Conservation (phyloP, 1,140 invertebrate species). For the Nixonia krombeini region DNA sequence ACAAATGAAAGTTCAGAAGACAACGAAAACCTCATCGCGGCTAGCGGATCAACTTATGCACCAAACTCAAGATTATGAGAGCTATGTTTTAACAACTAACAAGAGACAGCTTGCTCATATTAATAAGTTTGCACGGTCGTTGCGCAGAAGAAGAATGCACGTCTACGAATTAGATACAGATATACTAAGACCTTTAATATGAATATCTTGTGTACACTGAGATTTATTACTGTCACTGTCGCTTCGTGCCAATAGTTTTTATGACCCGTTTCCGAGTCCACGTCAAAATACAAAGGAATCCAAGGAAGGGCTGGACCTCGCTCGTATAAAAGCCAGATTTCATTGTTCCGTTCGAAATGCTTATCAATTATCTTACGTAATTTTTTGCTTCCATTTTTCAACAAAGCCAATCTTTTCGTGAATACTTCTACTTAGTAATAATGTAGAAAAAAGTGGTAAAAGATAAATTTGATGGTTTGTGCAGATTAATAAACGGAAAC, state of each 20-base stretch:
- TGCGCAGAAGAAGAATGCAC: constrained; percentile 52
- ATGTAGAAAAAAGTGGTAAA: no score
- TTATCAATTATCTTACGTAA: no score
- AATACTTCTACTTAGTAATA: no score
- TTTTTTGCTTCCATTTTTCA: no score
- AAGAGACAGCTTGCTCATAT: constrained; percentile 31
- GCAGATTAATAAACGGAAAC: no score
- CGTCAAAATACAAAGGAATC: constrained; percentile 37
- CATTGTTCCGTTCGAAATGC: neutral
- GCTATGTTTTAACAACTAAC: constrained; percentile 35
- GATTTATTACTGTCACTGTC: constrained; percentile 51
- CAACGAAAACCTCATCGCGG: constrained; percentile 31
- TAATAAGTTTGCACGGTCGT: constrained; percentile 44
- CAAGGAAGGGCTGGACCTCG: constrained; percentile 46
- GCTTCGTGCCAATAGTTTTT: constrained; percentile 47
- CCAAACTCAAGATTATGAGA: constrained; percentile 38
- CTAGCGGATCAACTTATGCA: constrained; percentile 31
- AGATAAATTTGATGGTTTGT: no score
- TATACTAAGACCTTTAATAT: constrained; percentile 52
- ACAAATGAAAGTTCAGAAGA: no score
- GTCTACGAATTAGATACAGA: constrained; percentile 49
- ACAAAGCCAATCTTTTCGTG: no score
- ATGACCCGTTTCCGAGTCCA: constrained; percentile 25
- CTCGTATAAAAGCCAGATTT: neutral
- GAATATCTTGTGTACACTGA: constrained; percentile 52